These are phyloP conservation scores for Plecotus auritus DNA, from an alignment of 2,113 vertebrate species.

Conservation along the genomic window DNA sequence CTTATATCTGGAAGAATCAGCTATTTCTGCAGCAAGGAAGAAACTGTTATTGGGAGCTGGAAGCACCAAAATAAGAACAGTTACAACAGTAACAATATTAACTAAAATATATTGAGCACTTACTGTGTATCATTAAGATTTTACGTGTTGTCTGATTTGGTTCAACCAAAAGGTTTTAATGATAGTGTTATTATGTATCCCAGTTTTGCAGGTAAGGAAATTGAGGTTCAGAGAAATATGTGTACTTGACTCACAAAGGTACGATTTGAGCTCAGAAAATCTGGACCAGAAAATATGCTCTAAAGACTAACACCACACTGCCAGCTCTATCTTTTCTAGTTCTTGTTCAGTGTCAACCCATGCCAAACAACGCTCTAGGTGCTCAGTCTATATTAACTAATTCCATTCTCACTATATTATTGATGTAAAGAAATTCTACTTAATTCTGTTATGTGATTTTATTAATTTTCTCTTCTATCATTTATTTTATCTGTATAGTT, in stretches of 20 bases:
- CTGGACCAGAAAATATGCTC: not conserved
- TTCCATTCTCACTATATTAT: not conserved
- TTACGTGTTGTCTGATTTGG: not conserved
- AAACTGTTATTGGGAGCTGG: not conserved
- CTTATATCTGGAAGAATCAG: not conserved
- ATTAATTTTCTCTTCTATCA: not conserved
- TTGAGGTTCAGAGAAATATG: not conserved
- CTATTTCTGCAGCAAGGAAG: not conserved
- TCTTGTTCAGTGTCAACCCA: not conserved
- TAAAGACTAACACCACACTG: not conserved
- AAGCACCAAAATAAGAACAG: not conserved
- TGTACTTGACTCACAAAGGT: not conserved
- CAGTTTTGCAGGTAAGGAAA: not conserved
- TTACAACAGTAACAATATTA: not conserved
- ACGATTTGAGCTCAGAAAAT: not conserved
- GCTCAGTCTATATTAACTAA: not conserved
- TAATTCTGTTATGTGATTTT: not conserved
- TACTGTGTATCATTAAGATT: not conserved
- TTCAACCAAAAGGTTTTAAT: not conserved
- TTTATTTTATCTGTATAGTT: not conserved
- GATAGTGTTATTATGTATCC: not conserved
- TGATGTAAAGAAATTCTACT: not conserved
- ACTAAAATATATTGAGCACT: not conserved
- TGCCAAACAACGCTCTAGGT: not conserved
- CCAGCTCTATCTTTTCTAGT: not conserved